Conservation (phyloP, 2,113 vertebrate species). For the Pseudopipra pipra region DNA sequence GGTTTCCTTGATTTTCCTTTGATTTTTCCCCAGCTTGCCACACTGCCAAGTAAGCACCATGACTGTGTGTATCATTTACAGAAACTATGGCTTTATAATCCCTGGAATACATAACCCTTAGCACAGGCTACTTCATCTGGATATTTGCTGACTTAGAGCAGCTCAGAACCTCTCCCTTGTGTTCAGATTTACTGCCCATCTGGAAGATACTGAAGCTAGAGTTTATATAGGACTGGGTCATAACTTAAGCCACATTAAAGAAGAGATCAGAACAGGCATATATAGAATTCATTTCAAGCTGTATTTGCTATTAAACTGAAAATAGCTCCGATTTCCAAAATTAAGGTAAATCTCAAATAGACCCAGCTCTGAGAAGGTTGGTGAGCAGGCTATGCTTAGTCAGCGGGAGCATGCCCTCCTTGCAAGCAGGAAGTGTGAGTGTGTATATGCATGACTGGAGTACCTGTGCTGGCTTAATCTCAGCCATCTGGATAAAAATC, state of each 20-base stretch:
- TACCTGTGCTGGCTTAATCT: neutral
- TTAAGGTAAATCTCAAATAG: neutral
- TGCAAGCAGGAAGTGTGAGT: neutral
- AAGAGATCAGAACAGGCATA: slow-evolving; percentile 2
- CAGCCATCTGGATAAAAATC: neutral
- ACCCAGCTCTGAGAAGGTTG: neutral
- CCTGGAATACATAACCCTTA: neutral
- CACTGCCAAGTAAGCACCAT: neutral
- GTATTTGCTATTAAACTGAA: neutral
- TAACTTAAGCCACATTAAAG: slow-evolving; percentile 58
- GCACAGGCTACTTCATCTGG: slow-evolving; percentile 1
- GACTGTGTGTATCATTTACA: neutral
- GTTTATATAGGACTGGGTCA: neutral
- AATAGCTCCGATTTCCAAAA: neutral
- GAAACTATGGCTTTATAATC: neutral
- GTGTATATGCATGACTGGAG: neutral
- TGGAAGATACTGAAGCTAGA: slow-evolving; percentile 38
- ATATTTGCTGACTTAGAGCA: slow-evolving; percentile 10
- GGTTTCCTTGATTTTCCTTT: neutral
- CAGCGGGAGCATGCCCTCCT: neutral
- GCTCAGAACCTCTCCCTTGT: slow-evolving; percentile 1
- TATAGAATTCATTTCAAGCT: slow-evolving; percentile 22
- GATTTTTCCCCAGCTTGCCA: neutral
- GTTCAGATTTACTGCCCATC: slow-evolving; percentile 46
- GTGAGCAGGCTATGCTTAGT: neutral